Evolutionary conservation across 92 coral and sea anemone genomes (phyloP).

Genomic region (Anthopleura xanthogrammica): DNA sequence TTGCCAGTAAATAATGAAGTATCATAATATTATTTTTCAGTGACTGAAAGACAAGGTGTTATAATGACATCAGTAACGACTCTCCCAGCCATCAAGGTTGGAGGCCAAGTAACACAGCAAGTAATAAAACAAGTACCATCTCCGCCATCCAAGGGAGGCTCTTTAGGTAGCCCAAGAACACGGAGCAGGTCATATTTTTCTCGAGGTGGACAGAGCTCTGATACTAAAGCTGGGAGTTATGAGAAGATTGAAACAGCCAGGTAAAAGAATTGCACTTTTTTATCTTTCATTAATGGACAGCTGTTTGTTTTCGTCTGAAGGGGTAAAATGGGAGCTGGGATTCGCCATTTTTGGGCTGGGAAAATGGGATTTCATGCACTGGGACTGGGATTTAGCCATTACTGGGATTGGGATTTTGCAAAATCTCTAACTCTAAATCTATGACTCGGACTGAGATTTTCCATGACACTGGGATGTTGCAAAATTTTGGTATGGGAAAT

Average conservation of each 20-base stretch:
- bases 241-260: conserved; percentile 95
- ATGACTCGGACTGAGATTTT: too few species aligned
- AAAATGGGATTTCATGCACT: too few species aligned
- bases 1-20: too few species aligned
- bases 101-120: conserved; percentile 98
- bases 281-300: neutral
- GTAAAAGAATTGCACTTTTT: conserved; percentile 29
- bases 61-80: conserved; percentile 79
- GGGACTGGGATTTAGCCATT: too few species aligned
- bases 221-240: conserved; percentile 43
- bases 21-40: neutral
- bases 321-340: too few species aligned
- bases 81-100: conserved; percentile 86
- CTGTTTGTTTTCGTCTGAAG: too few species aligned
- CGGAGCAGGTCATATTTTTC: conserved; percentile 42
- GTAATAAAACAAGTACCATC: conserved; percentile 88
- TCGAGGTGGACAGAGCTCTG: conserved; percentile 58
- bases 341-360: too few species aligned
- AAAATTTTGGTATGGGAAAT: too few species aligned
- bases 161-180: conserved; percentile 66
- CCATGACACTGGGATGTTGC: too few species aligned
- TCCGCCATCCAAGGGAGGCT: conserved; percentile 75
- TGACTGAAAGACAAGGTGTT: neutral
- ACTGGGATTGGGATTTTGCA: too few species aligned
- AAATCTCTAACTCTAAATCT: too few species aligned